Evolutionary conservation across 2,797 vertebrate genomes (phyloP), one percentile per base, ranked within the genome.

Genomic region (Diplodus sargus): DNA sequence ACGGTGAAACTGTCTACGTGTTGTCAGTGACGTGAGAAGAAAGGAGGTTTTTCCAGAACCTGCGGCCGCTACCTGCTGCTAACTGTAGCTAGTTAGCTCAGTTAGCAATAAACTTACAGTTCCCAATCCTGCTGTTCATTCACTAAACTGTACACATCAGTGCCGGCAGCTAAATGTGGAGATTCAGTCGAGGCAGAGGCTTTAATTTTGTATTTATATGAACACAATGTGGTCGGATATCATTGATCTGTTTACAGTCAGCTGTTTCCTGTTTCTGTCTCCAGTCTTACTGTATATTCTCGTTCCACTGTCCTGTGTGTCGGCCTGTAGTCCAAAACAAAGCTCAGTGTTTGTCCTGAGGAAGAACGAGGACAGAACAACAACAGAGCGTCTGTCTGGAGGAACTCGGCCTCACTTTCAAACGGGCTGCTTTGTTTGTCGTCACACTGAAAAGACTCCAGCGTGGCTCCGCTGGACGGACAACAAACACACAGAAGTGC

Each of bases 401-500:
- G 66, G 61, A 64, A 5, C 70, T 65, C 62, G 0, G 0, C 53
- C 28, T 67, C 66, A 1, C 59, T 65, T 47, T 81, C 54, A 30
- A 23, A 69, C 65, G 60, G 76, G 47, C 75, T n/a, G 22, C 78
- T 23, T 62, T 83, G 80, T 81, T 81, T 77, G 76, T 57, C 68
- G 80, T 59, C 64, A 47, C 73, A n/a, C 70, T 28, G 52, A 71
- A 49, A 23, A n/a, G 72, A 74, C 60, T 77, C 76, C 65, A 14
- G 47, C 4, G 51, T 28, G 65, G 70, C 69, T 59, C 9, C 3
- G 34, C 54, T 42, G n/a, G 30, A 42, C 34, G 5, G 1, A 79
- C 57, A 68, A 23, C 23, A 66, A 43, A 66, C 53, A 59, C 43
- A 57, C 45, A 52, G n/a, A 57, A 5, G 28, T 20, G n/a, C 54